Conservation (phyloP, 1,140 invertebrate genomes). For the Leptoteleia sp. region DNA sequence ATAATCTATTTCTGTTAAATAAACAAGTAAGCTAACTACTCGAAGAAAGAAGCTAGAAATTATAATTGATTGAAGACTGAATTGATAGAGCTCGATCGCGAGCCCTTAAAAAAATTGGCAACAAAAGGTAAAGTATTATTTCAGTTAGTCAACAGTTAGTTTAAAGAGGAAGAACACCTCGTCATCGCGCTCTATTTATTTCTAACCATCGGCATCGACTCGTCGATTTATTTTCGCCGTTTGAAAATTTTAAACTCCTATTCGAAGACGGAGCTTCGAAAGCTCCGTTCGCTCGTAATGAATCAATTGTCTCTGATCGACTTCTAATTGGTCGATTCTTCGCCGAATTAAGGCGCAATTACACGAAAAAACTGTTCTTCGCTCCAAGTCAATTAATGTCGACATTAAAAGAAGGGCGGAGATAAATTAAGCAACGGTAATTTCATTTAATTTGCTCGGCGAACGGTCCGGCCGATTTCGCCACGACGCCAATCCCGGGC, state of each 20-base stretch:
- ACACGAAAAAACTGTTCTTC: slow-evolving; percentile 36
- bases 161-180: not conserved
- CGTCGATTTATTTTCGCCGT: slow-evolving; percentile 9
- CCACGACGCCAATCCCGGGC: not conserved
- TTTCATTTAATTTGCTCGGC: slow-evolving; percentile 31
- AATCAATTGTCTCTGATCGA: slow-evolving; percentile 48
- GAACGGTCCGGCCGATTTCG: not conserved
- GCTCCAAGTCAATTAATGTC: slow-evolving; percentile 34
- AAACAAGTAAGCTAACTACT: too few relatives aligned
- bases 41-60: too few relatives aligned
- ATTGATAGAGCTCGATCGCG: too few relatives aligned
- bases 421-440: slow-evolving; percentile 26
- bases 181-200: slow-evolving; percentile 7
- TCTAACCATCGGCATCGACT: not conserved
- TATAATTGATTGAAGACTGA: too few relatives aligned
- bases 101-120: too few relatives aligned
- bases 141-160: not conserved
- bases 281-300: slow-evolving; percentile 19
- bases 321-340: slow-evolving; percentile 49
- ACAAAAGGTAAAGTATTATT: too few relatives aligned
- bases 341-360: slow-evolving; percentile 29
- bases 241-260: not conserved
- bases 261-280: slow-evolving; percentile 1
- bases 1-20: too few relatives aligned
- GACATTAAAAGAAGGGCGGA: slow-evolving; percentile 5